Evolutionary conservation across 2,113 vertebrate genomes (phyloP).

Genomic region (Pantherophis guttatus): DNA sequence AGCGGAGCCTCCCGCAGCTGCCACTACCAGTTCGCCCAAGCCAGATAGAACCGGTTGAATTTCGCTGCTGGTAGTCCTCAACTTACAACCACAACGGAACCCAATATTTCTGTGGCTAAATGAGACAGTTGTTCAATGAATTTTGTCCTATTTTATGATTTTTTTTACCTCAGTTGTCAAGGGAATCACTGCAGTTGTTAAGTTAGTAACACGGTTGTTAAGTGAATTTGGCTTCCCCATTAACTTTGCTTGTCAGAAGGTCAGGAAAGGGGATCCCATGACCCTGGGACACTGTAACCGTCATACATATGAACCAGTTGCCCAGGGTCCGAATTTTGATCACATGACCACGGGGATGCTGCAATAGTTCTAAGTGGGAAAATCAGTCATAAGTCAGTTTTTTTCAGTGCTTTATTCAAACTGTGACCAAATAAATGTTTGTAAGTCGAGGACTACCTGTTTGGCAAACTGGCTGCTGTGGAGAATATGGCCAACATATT

Average conservation of each 20-base stretch:
- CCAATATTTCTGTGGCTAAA: not conserved
- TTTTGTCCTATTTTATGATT: not conserved
- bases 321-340: not conserved
- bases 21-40: no score
- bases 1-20: no score
- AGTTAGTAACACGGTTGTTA: not conserved
- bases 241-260: not conserved
- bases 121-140: not conserved
- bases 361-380: not conserved
- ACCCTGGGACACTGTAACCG: not conserved
- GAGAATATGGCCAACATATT: not conserved
- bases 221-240: not conserved
- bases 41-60: no score
- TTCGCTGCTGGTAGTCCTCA: not conserved
- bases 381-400: not conserved
- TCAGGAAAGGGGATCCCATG: not conserved
- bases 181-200: not conserved
- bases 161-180: not conserved
- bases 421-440: not conserved
- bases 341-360: not conserved
- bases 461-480: not conserved
- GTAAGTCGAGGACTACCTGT: not conserved
- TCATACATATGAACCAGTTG: not conserved
- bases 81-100: not conserved
- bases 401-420: not conserved